Evolutionary conservation across 2,888 invertebrate genomes (phyloP).

Genomic region (Atethmia centrago): DNA sequence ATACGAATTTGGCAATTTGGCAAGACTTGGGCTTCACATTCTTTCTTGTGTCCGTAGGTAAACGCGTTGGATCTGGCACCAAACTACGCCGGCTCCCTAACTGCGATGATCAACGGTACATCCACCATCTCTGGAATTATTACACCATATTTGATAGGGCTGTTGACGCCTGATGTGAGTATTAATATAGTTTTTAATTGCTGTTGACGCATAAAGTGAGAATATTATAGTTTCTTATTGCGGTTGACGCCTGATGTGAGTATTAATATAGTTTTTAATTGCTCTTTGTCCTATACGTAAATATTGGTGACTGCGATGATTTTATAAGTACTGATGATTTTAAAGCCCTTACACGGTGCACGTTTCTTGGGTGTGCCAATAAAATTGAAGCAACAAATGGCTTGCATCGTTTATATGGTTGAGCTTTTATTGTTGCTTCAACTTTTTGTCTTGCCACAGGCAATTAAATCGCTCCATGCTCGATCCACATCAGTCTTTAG

Average conservation of each 20-base stretch:
- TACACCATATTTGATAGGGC: slow-evolving; percentile 91
- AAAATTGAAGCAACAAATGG: neutral
- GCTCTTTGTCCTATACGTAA: neutral
- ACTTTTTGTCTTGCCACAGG: too few species aligned
- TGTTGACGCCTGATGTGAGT: slow-evolving; percentile 91
- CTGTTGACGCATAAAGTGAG: too few species aligned
- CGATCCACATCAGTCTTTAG: neutral
- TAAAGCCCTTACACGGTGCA: neutral
- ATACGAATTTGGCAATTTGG: slow-evolving; percentile 40
- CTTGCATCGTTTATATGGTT: neutral
- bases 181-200: too few species aligned
- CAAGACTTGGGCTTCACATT: slow-evolving; percentile 21
- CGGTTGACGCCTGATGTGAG: slow-evolving; percentile 91
- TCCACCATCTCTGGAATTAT: slow-evolving; percentile 92
- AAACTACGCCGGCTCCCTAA: slow-evolving; percentile 92
- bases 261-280: slow-evolving; percentile 59
- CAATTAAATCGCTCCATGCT: too few species aligned
- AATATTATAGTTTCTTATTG: too few species aligned
- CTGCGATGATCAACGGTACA: slow-evolving; percentile 92
- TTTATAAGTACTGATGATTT: too few species aligned
- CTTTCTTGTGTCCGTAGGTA: slow-evolving; percentile 80
- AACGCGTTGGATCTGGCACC: slow-evolving; percentile 92
- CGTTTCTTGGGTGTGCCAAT: neutral
- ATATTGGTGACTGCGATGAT: too few species aligned
- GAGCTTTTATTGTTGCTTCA: too few species aligned